These are phyloP conservation scores for Thermophis baileyi DNA, from an alignment of 2,113 vertebrate species.

Conservation along the genomic window DNA sequence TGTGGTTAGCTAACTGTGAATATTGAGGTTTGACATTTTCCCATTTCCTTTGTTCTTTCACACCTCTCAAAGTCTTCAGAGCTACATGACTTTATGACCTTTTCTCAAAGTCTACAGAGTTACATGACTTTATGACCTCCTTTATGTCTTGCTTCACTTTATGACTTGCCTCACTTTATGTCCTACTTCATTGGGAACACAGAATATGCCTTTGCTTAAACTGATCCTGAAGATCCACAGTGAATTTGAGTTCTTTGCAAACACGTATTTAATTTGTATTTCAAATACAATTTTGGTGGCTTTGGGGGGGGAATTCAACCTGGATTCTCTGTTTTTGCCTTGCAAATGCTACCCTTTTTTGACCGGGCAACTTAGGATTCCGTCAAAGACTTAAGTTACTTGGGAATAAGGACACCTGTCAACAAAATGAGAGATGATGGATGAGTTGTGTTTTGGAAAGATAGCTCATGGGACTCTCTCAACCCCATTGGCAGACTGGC, in stretches of 20 bases:
- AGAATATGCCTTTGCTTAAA: neutral
- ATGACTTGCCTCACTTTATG: too few species aligned
- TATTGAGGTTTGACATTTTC: too few species aligned
- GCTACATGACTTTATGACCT: too few species aligned
- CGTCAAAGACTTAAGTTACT: neutral
- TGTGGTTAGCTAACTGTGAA: too few species aligned
- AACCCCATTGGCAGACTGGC: rapidly evolving
- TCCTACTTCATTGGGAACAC: too few species aligned
- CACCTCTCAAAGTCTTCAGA: too few species aligned
- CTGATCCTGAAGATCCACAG: neutral
- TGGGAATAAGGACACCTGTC: rapidly evolving
- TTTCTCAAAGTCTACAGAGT: too few species aligned
- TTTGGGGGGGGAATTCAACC: neutral
- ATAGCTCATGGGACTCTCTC: rapidly evolving
- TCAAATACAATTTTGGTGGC: too few species aligned
- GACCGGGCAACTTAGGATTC: rapidly evolving
- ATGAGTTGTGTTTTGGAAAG: neutral
- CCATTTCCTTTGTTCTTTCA: too few species aligned
- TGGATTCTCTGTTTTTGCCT: rapidly evolving
- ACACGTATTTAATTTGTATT: neutral
- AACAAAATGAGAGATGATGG: neutral
- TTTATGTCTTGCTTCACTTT: too few species aligned
- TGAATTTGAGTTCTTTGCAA: neutral
- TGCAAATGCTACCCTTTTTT: neutral
- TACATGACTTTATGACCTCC: too few species aligned